Evolutionary conservation across 2,797 vertebrate species (phyloP), one percentile per base, ranked within the genome.

Genomic region (Iguana delicatissima): DNA sequence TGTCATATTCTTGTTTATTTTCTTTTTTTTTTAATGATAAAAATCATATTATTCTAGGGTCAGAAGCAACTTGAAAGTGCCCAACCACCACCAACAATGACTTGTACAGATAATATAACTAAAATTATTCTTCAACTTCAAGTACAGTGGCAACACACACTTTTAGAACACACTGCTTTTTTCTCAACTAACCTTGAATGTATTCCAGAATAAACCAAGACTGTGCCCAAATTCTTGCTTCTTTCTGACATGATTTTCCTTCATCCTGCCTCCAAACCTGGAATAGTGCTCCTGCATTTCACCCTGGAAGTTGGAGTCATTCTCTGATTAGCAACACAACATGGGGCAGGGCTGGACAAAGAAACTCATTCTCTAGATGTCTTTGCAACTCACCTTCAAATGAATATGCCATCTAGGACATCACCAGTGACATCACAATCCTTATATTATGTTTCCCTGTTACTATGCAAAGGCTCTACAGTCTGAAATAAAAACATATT

Each of bases 351-450:
- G 5, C 10, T 29, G 26, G 29, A 26, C n/a, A 50, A 12, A 64
- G 26, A 8, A 79, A 46, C 26, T 18, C 16, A 52, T 26, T 55
- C 29, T 52, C 20, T 8, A 73, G 50, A 46, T 50, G 6, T 50
- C 9, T n/a, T 64, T 50, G 57, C 74, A 24, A 9, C 12, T 22
- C 42, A 72, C 4, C 24, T 72, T 50, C 35, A 77, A 93, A 85
- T 14, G 81, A 89, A 84, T 55, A 80, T 4, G 7, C 79, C 85
- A 90, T 32, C 82, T 22, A 90, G n/a, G 22, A 76, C 89, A 62
- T 52, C 74, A 7, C 16, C 18, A 55, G 77, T 86, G 91, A 62
- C 14, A 38, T 89, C 69, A 88, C 77, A 38, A 81, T 62, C 67
- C 1, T 0, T 5, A 72, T 89, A 13, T 87, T 82, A 59, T 85